Evolutionary conservation across 1,140 invertebrate species (phyloP).

Genomic region (Eurosta solidaginis): DNA sequence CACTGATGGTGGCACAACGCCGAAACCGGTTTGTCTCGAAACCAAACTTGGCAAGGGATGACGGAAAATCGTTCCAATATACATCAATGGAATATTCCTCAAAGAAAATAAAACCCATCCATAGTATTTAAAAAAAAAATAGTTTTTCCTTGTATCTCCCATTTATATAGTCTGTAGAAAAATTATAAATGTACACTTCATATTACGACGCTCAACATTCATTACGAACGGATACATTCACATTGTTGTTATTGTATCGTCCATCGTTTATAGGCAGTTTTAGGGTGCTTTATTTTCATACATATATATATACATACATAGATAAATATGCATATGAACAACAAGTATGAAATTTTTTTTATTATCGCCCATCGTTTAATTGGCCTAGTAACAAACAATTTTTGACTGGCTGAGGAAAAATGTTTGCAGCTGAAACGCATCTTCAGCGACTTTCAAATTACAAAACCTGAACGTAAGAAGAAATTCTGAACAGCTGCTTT

Average conservation of each 20-base stretch:
- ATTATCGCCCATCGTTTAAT: conserved; percentile 24
- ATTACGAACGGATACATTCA: conserved; percentile 18
- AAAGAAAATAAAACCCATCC: too few species aligned
- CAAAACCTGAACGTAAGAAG: conserved; percentile 5
- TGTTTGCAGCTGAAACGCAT: conserved; percentile 11
- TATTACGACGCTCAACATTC: conserved; percentile 19
- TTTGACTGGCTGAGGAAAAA: background rate
- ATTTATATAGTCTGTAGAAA: background rate
- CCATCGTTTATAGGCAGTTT: conserved; percentile 12
- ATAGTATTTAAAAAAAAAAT: too few species aligned
- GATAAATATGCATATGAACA: background rate
- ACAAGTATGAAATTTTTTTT: conserved; percentile 10
- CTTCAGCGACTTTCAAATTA: conserved; percentile 9
- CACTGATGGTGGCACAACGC: too few species aligned
- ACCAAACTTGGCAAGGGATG: too few species aligned
- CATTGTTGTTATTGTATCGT: background rate
- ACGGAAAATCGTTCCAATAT: too few species aligned
- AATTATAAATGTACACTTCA: conserved; percentile 21
- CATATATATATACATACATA: background rate
- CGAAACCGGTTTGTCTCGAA: too few species aligned
- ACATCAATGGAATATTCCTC: too few species aligned
- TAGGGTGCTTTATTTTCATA: conserved; percentile 7
- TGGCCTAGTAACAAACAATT: background rate
- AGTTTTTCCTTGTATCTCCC: background rate
- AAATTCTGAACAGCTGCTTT: conserved; percentile 28